These are phyloP conservation scores for Babyrousa celebensis DNA, from an alignment of 2,797 vertebrate genomes.

Conservation along the genomic window DNA sequence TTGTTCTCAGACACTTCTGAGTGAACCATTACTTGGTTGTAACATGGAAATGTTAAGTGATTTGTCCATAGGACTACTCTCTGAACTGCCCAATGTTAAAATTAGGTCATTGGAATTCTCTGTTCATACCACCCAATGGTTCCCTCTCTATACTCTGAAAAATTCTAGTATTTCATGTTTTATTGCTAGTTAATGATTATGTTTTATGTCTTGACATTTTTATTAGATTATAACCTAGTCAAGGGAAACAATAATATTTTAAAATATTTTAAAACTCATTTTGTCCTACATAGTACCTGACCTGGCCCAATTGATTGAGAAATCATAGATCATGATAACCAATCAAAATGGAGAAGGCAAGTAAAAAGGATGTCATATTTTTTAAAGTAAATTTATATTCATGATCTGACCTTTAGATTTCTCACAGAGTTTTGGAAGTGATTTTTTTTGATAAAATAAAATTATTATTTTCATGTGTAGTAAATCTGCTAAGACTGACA, in stretches of 20 bases:
- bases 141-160: not conserved
- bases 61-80: not conserved
- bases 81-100: not conserved
- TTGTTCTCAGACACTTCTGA: not conserved
- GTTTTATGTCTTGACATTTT: not conserved
- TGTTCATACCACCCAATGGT: not conserved
- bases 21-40: not conserved
- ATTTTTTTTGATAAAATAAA: slow-evolving; percentile 63
- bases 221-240: slow-evolving; percentile 2
- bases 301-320: not conserved
- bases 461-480: slow-evolving; percentile 48
- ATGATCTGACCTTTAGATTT: slow-evolving; percentile 70
- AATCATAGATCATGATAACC: not conserved
- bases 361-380: not conserved
- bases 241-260: not conserved
- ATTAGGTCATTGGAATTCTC: not conserved
- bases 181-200: not conserved
- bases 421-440: slow-evolving; percentile 52
- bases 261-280: slow-evolving; percentile 13
- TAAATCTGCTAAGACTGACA: slow-evolving; percentile 60
- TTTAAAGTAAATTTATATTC: slow-evolving; percentile 64
- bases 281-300: not conserved
- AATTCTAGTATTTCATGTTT: not conserved
- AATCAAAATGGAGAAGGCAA: not conserved
- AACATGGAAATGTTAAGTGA: not conserved